phyloP scores from a whole-genome alignment of 2,113 vertebrate genomes.

The Castor canadensis region DNA sequence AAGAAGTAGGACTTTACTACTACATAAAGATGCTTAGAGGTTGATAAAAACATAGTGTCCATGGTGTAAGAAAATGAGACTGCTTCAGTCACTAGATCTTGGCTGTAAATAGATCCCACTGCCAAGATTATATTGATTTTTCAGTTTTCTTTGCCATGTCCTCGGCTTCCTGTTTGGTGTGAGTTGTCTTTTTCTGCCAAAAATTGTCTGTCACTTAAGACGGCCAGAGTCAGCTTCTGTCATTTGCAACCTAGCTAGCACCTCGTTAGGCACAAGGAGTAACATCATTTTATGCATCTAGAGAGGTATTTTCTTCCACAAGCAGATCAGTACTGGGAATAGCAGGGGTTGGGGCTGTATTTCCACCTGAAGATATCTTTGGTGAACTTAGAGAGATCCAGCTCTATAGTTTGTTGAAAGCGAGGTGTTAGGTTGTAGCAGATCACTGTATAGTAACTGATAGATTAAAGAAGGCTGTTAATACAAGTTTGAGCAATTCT shows the following conservation, averaged over 20 bases:
- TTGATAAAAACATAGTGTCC: not conserved
- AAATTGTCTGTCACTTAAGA: not conserved
- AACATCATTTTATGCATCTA: not conserved
- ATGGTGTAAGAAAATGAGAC: not conserved
- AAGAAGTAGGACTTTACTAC: not conserved
- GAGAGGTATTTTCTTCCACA: not conserved
- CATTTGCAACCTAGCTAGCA: not conserved
- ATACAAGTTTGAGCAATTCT: not conserved
- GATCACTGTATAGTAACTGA: not conserved
- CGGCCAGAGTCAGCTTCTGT: not conserved
- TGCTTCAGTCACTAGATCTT: not conserved
- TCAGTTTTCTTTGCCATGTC: not conserved
- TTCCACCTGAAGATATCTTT: not conserved
- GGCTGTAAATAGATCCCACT: not conserved
- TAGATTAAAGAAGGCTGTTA: not conserved
- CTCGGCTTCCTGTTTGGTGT: not conserved
- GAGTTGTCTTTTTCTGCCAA: not conserved
- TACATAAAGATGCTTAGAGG: not conserved
- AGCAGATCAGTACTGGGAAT: not conserved
- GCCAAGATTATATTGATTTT: not conserved
- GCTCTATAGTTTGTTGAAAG: not conserved
- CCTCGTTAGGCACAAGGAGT: not conserved
- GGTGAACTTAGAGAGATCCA: not conserved
- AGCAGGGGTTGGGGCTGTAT: not conserved
- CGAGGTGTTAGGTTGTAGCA: not conserved